phyloP scores from a whole-genome alignment of 2,888 invertebrate genomes.

The Luperina testacea region DNA sequence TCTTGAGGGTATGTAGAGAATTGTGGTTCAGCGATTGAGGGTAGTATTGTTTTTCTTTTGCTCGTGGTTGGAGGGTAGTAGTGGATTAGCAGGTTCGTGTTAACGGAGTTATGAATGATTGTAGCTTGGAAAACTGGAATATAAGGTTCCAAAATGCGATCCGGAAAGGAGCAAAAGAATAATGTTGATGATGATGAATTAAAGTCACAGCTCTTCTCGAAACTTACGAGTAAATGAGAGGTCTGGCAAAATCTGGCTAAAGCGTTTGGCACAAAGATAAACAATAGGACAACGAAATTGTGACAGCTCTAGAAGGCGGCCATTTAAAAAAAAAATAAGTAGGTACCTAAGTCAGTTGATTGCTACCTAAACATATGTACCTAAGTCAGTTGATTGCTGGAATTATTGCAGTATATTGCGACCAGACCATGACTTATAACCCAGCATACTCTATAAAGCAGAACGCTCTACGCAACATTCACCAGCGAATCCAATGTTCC shows the following conservation, averaged over 20 bases:
- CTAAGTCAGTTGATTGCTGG: background rate
- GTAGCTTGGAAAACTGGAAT: background rate
- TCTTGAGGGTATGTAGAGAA: conserved; percentile 27
- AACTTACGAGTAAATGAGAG: background rate
- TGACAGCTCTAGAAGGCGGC: background rate
- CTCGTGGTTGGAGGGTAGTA: conserved; percentile 15
- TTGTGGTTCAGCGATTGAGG: conserved; percentile 23
- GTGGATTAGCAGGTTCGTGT: conserved; percentile 18
- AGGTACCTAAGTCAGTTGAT: background rate
- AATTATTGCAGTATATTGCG: background rate
- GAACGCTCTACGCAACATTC: conserved; percentile 29
- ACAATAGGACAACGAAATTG: background rate
- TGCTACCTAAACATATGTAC: background rate
- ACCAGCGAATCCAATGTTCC: conserved; percentile 26
- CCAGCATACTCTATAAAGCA: background rate
- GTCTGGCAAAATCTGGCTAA: background rate
- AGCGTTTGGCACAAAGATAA: background rate
- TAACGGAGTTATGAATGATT: background rate
- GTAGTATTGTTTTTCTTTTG: conserved; percentile 30
- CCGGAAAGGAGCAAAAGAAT: rapidly evolving
- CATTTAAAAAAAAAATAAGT: background rate
- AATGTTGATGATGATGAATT: background rate
- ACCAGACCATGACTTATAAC: background rate
- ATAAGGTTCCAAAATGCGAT: background rate
- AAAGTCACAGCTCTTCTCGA: too few relatives aligned